Conservation (phyloP, 2,113 vertebrate species). For the Struthidea cinerea region DNA sequence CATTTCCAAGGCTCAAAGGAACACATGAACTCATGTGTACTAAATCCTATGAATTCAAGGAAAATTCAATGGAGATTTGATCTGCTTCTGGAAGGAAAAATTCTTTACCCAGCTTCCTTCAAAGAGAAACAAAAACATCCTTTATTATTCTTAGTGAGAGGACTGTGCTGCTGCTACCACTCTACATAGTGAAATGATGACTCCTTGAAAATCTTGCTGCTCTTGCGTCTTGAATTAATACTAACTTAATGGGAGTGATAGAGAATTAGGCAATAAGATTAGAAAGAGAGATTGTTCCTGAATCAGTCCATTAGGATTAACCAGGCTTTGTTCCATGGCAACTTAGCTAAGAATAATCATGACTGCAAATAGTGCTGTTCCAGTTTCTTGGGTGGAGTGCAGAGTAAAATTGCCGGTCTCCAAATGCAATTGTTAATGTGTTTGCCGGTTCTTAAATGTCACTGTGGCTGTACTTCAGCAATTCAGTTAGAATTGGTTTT, state of each 20-base stretch:
- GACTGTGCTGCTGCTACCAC: neutral
- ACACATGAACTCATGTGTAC: neutral
- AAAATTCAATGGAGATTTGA: neutral
- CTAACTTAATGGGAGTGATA: neutral
- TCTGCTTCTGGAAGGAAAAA: constrained; percentile 6
- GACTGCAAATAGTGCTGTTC: constrained; percentile 40
- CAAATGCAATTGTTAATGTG: neutral
- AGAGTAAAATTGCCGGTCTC: neutral
- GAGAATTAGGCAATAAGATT: constrained; percentile 53
- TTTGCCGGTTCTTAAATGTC: neutral
- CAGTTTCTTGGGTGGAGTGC: constrained; percentile 34
- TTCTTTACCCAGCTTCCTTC: neutral
- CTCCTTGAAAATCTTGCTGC: neutral
- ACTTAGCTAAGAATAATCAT: constrained; percentile 64
- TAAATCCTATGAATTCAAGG: neutral
- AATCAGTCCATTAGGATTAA: constrained; percentile 57
- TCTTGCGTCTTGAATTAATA: neutral
- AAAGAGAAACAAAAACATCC: constrained; percentile 9
- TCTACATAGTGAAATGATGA: neutral
- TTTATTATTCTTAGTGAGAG: neutral
- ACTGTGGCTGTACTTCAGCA: neutral
- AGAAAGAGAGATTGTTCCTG: constrained; percentile 51
- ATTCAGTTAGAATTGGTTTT: neutral
- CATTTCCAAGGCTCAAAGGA: neutral
- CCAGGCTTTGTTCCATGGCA: constrained; percentile 66